A percentile compares a stretch with the other conserved stretches of the same genome.
phyloP scores from a whole-genome alignment of 2,113 vertebrate genomes.

The Xenus cinereus region DNA sequence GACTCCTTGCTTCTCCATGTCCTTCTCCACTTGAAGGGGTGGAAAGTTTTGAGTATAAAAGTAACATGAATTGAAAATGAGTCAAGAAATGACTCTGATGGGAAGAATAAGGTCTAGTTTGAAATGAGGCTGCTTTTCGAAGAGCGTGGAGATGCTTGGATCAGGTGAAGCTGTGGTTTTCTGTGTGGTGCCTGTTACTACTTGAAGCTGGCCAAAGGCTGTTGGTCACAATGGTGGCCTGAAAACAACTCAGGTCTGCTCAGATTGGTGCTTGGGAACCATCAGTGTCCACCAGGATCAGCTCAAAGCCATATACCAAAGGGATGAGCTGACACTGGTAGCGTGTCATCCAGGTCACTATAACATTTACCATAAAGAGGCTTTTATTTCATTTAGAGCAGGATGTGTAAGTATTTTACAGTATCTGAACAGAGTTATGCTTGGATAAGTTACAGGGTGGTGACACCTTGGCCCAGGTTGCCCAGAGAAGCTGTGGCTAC shows the following conservation, averaged over 20 bases:
- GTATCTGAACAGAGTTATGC: background rate
- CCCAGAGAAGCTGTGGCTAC: too few species aligned
- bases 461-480: too few species aligned
- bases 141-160: background rate
- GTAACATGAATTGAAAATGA: background rate
- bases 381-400: background rate
- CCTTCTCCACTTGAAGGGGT: background rate
- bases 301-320: background rate
- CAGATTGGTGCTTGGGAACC: background rate
- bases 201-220: background rate
- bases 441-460: background rate
- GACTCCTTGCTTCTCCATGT: rapidly evolving
- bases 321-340: background rate
- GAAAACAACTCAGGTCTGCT: rapidly evolving
- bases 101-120: background rate
- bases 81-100: background rate
- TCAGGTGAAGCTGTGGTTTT: background rate
- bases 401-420: background rate
- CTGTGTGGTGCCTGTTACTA: background rate
- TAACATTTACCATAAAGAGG: too few species aligned
- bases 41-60: background rate
- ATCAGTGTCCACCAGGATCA: background rate
- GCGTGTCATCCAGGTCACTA: background rate
- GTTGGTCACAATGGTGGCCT: background rate
- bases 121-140: background rate